Conservation (phyloP, 2,113 vertebrate genomes). For the Mungos mungo region DNA sequence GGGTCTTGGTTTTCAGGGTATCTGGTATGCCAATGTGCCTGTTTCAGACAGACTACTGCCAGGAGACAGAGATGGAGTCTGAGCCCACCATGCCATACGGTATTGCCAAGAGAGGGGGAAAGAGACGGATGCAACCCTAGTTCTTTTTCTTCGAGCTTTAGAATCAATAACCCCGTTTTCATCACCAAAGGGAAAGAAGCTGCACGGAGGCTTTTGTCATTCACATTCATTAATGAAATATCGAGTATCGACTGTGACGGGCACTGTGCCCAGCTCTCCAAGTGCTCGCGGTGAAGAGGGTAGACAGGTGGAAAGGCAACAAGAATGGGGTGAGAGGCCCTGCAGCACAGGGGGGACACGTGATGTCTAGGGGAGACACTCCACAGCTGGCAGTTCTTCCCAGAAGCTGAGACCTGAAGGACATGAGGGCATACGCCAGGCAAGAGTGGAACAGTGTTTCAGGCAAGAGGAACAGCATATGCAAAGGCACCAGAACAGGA, state of each 20-base stretch:
- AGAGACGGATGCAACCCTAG: background rate
- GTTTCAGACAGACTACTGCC: background rate
- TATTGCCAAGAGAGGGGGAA: background rate
- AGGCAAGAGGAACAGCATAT: background rate
- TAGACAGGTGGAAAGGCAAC: background rate
- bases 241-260: background rate
- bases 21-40: background rate
- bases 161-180: background rate
- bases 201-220: background rate
- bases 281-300: background rate
- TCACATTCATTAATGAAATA: background rate
- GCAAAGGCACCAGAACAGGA: background rate
- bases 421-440: rapidly evolving
- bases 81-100: background rate
- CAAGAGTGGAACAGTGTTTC: background rate
- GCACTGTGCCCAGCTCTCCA: background rate
- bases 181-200: background rate
- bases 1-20: background rate
- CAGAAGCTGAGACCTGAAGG: background rate
- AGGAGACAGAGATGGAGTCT: background rate
- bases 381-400: background rate
- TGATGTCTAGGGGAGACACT: background rate
- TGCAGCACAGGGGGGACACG: background rate
- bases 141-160: background rate
- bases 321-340: background rate